Percentiles rank a stretch among this genome's conserved stretches.
phyloP scores from a whole-genome alignment of 2,797 vertebrate species.

The Arctocebus calabarensis region DNA sequence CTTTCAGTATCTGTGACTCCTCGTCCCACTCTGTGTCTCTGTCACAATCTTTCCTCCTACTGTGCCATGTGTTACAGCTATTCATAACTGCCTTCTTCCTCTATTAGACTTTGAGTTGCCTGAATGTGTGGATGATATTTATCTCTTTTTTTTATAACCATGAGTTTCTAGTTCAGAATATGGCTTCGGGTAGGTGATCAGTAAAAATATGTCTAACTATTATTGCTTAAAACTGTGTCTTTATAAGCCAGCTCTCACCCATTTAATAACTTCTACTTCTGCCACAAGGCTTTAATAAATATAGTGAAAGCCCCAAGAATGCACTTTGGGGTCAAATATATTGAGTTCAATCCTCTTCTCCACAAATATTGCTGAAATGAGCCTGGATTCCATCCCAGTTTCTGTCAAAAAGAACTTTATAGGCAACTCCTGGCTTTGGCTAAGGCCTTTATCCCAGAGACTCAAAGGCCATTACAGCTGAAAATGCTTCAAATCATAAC shows the following conservation, averaged over 20 bases:
- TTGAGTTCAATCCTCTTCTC: conserved; percentile 83
- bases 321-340: conserved; percentile 83
- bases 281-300: conserved; percentile 84
- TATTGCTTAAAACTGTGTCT: conserved; percentile 70
- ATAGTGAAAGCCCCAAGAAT: conserved; percentile 80
- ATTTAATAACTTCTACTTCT: conserved; percentile 81
- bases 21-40: neutral
- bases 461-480: conserved; percentile 75
- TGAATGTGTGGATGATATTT: conserved; percentile 38
- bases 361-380: conserved; percentile 85
- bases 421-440: conserved; percentile 78
- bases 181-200: conserved; percentile 71
- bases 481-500: conserved; percentile 75
- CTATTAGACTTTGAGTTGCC: neutral
- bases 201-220: conserved; percentile 66
- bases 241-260: conserved; percentile 74
- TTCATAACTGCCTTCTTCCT: neutral
- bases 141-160: neutral
- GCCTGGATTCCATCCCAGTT: conserved; percentile 82
- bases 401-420: conserved; percentile 82
- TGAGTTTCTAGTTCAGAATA: conserved; percentile 24
- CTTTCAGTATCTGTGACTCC: neutral
- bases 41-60: neutral
- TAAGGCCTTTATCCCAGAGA: conserved; percentile 65
- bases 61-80: neutral